Evolutionary conservation across 2,797 vertebrate genomes (phyloP), one percentile per base, ranked within the genome.

Genomic region (Gobio occitaniae): DNA sequence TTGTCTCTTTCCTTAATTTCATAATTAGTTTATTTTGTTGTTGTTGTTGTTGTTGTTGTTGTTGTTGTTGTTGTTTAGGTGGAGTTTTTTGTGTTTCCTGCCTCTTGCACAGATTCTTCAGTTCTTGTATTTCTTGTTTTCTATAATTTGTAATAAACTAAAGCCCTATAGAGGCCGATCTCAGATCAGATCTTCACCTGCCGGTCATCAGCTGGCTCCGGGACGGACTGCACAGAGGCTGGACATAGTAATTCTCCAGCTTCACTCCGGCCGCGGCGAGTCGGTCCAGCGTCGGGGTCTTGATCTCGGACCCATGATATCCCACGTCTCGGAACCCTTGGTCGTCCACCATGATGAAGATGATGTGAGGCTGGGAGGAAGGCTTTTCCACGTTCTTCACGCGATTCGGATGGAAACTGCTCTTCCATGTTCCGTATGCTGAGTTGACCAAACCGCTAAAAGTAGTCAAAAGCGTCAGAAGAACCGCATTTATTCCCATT

Each of bases 191-290:
- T 2, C 32, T 2, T 32, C 32, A 99, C 98, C 97, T 98, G 92
- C 98, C 98, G 88, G 98, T 99, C 95, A 99, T 96, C 88, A 99
- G 92, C 41, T 99, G 98, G 91, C 98, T 99, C 91, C 98, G 94
- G 91, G 98, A 99, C 0, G 98, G 98, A 16, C 97, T 98, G 93
- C 98, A 99, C 77, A 99, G 97, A 17, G 98, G 98, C 90, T 99
- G 98, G 41, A 99, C 98, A 1, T 99, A 99, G 90, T 99, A 99
- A 86, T 98, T 99, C 94, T 99, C 98, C 93, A 99, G 94, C 78
- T 98, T 98, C 50, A 99, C 98, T 44, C 98, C 98, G 90, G 97
- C 94, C 0, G 95, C 95, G 0, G 98, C 98, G 48, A 99, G 95
- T 86, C 92, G 94, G 94, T 99, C 98, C 90, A 99, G 93, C 0